These are phyloP conservation scores for Ramazzottius varieornatus DNA, from an alignment of 2,888 invertebrate species.

Conservation along the genomic window DNA sequence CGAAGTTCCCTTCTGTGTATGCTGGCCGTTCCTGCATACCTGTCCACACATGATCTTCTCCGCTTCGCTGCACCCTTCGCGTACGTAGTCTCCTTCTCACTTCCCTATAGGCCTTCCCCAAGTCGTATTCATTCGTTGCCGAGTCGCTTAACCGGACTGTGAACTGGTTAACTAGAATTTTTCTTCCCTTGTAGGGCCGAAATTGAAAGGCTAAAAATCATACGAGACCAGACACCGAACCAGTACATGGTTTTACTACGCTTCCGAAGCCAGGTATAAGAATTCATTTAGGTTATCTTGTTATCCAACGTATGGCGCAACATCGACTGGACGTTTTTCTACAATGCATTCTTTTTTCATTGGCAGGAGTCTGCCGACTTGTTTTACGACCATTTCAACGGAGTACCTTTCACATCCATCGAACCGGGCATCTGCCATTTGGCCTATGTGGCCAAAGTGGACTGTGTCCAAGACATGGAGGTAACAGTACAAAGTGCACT, in stretches of 20 bases:
- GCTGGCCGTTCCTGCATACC: conserved; percentile 59
- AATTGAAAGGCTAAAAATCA: conserved; percentile 65
- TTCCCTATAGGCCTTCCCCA: too few relatives aligned
- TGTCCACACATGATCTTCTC: conserved; percentile 72
- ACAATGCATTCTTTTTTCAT: conserved; percentile 7
- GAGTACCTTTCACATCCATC: conserved; percentile 65
- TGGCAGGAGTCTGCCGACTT: conserved; percentile 49
- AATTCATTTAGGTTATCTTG: too few relatives aligned
- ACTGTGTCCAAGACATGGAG: conserved; percentile 44
- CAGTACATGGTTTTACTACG: conserved; percentile 91
- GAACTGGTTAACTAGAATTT: conserved; percentile 8
- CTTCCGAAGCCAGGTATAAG: conserved; percentile 32
- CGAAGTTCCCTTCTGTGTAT: conserved; percentile 60
- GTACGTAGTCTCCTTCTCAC: too few relatives aligned
- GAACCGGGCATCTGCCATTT: conserved; percentile 76
- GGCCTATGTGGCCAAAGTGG: conserved; percentile 77
- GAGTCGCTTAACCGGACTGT: too few relatives aligned
- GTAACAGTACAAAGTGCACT: conserved; percentile 20
- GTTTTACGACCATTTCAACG: conserved; percentile 76
- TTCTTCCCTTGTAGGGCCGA: conserved; percentile 32
- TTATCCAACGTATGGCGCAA: too few relatives aligned
- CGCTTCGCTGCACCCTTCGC: conserved; percentile 75
- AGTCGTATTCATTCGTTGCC: too few relatives aligned
- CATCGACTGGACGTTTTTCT: too few relatives aligned
- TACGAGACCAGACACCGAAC: conserved; percentile 60